Evolutionary conservation across 2,113 vertebrate genomes (phyloP), one percentile per base, ranked within the genome.

Genomic region (Pituophis catenifer): DNA sequence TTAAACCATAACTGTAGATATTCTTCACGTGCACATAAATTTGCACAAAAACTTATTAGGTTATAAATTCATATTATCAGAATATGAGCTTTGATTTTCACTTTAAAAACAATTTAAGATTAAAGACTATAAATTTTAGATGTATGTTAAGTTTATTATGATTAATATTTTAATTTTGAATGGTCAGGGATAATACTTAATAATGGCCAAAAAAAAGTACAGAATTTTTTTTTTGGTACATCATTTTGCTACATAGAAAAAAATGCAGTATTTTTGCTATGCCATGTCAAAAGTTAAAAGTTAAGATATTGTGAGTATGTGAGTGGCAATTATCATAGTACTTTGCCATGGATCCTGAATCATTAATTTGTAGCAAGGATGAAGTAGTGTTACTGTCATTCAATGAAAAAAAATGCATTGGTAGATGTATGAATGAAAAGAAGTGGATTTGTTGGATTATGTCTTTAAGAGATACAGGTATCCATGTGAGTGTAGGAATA

Each of bases 21-120:
- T 86, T 91, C 38, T 50, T 94, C 65, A 0, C 29, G 93, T 2
- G 21, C 65, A 50, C 7, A 59, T 26, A 55, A 2, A 48, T 48
- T 92, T 86, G 54, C 81, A 48, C 54, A 38, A 86, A 95, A 94
- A 2, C 5, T 94, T 86, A 95, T 62, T n/a, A 21, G 24, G 85
- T 13, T 55, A 53, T 48, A 81, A 94, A 55, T 24, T 58, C 9
- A 12, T 0, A 15, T 9, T 52, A 8, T 24, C 1, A 53, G 58
- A 10, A 90, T 91, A 92, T 87, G 91, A 12, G 86, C 21, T 0
- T 0, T 48, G 90, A 23, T n/a, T n/a, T 44, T 44, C 8, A 86
- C 23, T 23, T 57, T 86, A 57, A 85, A 92, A n/a, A 85, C 21
- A 62, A 89, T 89, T 58, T 54, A 92, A 48, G 59, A 92, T 48